Conservation (phyloP, 2,113 vertebrate genomes). For the Brevimyrus niger region DNA sequence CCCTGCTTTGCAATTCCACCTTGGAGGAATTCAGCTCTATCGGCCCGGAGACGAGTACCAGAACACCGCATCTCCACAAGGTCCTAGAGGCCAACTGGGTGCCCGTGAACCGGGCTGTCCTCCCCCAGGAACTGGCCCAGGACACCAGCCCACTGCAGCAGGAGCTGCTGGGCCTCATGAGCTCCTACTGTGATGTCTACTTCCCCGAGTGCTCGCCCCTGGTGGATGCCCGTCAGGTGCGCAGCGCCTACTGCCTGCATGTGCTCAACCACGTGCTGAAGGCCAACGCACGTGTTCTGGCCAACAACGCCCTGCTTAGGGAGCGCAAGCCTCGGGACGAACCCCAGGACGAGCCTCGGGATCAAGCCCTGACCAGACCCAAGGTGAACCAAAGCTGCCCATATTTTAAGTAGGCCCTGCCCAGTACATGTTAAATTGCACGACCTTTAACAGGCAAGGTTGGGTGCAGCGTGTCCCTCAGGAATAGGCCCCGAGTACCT, state of each 20-base stretch:
- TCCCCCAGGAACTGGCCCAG: slow-evolving; percentile 26
- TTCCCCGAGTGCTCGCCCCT: slow-evolving; percentile 71
- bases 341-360: slow-evolving; percentile 66
- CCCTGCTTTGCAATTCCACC: slow-evolving; percentile 59
- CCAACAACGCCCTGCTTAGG: slow-evolving; percentile 70
- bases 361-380: slow-evolving; percentile 89
- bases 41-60: slow-evolving; percentile 46
- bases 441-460: neutral
- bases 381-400: slow-evolving; percentile 65
- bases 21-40: slow-evolving; percentile 59
- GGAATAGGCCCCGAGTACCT: neutral
- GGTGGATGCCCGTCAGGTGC: slow-evolving; percentile 68
- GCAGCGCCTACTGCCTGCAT: slow-evolving; percentile 79
- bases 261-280: slow-evolving; percentile 87
- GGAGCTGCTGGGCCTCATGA: slow-evolving; percentile 86
- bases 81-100: slow-evolving; percentile 68
- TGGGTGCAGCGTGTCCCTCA: neutral
- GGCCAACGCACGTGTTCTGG: slow-evolving; percentile 80
- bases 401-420: neutral
- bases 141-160: slow-evolving; percentile 68
- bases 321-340: slow-evolving; percentile 47
- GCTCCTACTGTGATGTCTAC: slow-evolving; percentile 78
- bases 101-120: slow-evolving; percentile 59
- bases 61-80: slow-evolving; percentile 70
- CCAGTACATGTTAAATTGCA: neutral